A percentile compares a stretch with the other conserved stretches of the same genome.
Conservation (phyloP, 2,888 invertebrate genomes). For the Noctua comes region DNA sequence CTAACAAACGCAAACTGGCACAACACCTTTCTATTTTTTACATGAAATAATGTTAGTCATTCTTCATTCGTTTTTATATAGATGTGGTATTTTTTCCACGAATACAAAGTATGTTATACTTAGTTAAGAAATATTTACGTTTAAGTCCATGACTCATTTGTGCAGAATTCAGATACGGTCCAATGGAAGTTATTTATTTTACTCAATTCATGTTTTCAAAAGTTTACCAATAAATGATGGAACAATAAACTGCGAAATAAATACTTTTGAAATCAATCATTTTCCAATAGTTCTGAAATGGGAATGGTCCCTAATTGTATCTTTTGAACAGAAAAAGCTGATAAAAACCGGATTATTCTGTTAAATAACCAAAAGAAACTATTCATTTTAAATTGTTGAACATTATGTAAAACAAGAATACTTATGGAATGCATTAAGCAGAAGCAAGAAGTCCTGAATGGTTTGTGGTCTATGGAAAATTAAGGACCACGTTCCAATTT, state of each 20-base stretch:
- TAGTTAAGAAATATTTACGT: conserved; percentile 18
- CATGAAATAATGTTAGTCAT: conserved; percentile 51
- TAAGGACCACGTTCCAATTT: not conserved
- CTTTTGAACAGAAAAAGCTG: not conserved
- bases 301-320: not conserved
- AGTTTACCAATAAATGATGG: not conserved
- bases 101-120: conserved; percentile 8
- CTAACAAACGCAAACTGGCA: conserved; percentile 59
- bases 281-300: conserved; percentile 1
- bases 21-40: conserved; percentile 66
- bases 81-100: conserved; percentile 28
- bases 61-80: conserved; percentile 54
- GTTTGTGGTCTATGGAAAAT: not conserved
- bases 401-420: not conserved
- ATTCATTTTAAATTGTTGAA: conserved; percentile 1
- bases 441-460: conserved; percentile 8
- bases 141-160: conserved; percentile 1
- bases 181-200: conserved; percentile 3
- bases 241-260: not conserved
- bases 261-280: not conserved
- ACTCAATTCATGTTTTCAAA: not conserved
- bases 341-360: not conserved
- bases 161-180: not conserved
- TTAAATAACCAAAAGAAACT: not conserved
- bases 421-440: not conserved